Conservation (phyloP, 2,113 vertebrate genomes). For the Pelecanus crispus region DNA sequence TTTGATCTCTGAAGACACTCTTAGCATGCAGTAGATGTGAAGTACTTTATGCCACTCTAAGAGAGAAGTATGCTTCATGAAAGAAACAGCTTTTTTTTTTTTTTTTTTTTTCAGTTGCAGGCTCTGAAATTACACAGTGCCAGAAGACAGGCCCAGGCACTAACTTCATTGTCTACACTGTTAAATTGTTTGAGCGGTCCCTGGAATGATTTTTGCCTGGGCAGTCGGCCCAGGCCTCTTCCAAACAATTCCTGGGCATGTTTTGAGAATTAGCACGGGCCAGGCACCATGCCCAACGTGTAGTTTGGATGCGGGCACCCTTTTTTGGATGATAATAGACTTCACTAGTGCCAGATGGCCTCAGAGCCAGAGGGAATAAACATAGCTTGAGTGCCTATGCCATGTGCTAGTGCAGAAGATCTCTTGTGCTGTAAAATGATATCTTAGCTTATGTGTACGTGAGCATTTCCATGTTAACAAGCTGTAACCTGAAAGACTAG, state of each 20-base stretch:
- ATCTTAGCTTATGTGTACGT: background rate
- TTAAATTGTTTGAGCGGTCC: background rate
- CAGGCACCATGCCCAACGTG: slow-evolving; percentile 30
- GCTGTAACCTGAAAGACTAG: background rate
- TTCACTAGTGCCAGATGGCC: slow-evolving; percentile 25
- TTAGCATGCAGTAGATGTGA: background rate
- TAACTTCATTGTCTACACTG: slow-evolving; percentile 8
- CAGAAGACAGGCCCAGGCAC: background rate
- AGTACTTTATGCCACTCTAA: background rate
- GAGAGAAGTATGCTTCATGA: background rate
- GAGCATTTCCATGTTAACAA: background rate
- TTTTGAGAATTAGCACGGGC: slow-evolving; percentile 36
- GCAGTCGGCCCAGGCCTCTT: background rate
- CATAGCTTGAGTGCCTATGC: background rate
- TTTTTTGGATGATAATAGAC: slow-evolving; percentile 56
- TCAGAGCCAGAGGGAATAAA: slow-evolving; percentile 1
- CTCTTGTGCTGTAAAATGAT: background rate
- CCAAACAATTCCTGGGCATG: slow-evolving; percentile 25
- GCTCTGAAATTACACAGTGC: background rate
- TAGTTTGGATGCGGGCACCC: slow-evolving; percentile 31
- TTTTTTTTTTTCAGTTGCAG: background rate
- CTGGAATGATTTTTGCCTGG: slow-evolving; percentile 20
- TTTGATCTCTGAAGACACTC: background rate
- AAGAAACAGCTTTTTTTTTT: background rate
- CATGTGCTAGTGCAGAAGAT: background rate